phyloP scores from a whole-genome alignment of 2,888 invertebrate species.

The Xestia xanthographa region DNA sequence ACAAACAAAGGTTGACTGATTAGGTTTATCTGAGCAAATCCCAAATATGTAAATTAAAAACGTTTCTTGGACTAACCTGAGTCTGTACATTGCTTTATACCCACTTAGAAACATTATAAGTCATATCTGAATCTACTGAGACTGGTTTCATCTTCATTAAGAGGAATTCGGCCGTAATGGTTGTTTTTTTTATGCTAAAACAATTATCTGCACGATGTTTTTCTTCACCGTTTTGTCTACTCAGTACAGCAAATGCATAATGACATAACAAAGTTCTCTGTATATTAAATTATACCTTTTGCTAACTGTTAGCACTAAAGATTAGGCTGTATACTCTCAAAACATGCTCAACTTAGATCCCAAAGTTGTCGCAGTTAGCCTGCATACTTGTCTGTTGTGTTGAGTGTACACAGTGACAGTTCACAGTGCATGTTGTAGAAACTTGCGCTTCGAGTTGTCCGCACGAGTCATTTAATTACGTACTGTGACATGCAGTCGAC shows the following conservation, averaged over 20 bases:
- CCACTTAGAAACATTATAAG: no score
- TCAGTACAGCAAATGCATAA: no score
- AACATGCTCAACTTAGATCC: slow-evolving; percentile 4
- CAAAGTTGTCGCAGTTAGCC: slow-evolving; percentile 29
- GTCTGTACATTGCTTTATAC: no score
- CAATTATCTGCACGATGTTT: no score
- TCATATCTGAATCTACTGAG: no score
- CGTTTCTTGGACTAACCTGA: no score
- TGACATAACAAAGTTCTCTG: background rate
- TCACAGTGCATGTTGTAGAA: slow-evolving; percentile 62
- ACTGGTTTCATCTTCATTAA: no score
- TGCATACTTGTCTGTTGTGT: slow-evolving; percentile 32
- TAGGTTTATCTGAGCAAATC: no score
- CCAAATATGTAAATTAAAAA: no score
- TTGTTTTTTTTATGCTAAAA: no score
- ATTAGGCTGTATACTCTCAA: slow-evolving; percentile 4
- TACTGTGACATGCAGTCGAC: slow-evolving; percentile 70
- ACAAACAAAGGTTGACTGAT: no score
- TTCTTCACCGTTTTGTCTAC: background rate
- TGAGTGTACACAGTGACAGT: slow-evolving; percentile 49
- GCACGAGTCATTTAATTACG: slow-evolving; percentile 79
- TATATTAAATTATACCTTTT: background rate
- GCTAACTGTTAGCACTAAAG: background rate
- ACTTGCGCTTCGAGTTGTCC: slow-evolving; percentile 71
- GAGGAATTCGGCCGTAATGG: no score